phyloP scores from a whole-genome alignment of 2,113 vertebrate species.

The Erythrolamprus reginae region DNA sequence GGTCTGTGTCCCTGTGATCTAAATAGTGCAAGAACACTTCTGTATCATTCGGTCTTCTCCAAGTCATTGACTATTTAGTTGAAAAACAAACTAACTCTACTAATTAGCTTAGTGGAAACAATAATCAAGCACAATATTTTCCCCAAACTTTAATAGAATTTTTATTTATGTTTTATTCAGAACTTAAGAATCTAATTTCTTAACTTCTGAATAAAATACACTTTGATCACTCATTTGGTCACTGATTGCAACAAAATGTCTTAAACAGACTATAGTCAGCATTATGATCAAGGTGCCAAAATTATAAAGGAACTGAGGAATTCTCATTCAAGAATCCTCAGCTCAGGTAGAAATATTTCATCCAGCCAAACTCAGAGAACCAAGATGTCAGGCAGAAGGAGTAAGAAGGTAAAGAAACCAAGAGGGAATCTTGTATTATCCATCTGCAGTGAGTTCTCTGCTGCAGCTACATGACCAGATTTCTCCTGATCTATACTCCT shows the following conservation, averaged over 20 bases:
- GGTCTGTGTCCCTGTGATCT: background rate
- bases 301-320: background rate
- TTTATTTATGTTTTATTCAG: too few species aligned
- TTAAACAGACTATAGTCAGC: background rate
- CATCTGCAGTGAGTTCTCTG: background rate
- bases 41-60: background rate
- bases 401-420: background rate
- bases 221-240: background rate
- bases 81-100: too few species aligned
- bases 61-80: background rate
- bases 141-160: background rate
- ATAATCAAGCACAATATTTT: background rate
- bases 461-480: background rate
- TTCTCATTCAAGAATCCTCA: background rate
- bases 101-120: background rate
- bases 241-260: background rate
- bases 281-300: background rate
- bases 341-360: background rate
- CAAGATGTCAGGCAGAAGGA: background rate
- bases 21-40: background rate
- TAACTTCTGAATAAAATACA: background rate
- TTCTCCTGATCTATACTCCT: background rate
- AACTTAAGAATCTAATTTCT: too few species aligned
- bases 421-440: background rate
- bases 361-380: background rate